Evolutionary conservation across 2,113 vertebrate genomes (phyloP), one percentile per base, ranked within the genome.

Genomic region (Scartelaos histophorus): DNA sequence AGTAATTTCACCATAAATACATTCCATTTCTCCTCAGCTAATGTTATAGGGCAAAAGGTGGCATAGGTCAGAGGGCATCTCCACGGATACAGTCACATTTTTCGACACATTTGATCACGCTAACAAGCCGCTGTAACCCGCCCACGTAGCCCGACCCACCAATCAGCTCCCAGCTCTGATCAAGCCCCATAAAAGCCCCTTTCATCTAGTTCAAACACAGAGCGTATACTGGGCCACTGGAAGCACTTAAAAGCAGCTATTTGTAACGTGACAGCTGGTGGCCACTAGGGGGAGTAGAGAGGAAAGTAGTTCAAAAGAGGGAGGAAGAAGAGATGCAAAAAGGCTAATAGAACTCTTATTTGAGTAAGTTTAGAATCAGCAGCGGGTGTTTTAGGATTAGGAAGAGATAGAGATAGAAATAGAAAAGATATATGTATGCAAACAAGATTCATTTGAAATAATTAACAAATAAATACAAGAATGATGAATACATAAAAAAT

Each of bases 21-120:
- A 47, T 3, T 15, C 13, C 46, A 15, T 16, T 47, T 15, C 46
- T 47, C 46, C 46, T 47, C 46, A 16, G 12, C n/a, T 54, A 19
- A 19, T n/a, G 51, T 53, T 17, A 81, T 71, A 83, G 69, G 83
- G 79, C 13, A 69, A 82, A 73, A 46, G 29, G 22, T 15, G 6
- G 38, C 38, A 10, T 10, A 66, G 81, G 83, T 85, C 82, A 16
- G 0, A 9, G 70, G 85, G 71, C 82, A 75, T 87, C 82, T 88
- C 81, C 69, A 22, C 61, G 83, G 80, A 73, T 81, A 82, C 73
- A 70, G 81, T 80, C 53, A 7, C 58, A 82, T 78, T 79, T 81
- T 82, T 82, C 75, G 73, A 56, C 72, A 62, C 76, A 78, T 89
- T 88, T 90, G 87, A 90, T 89, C 87, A 75, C 47, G 69, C 67